Conservation (phyloP, 2,113 vertebrate genomes). For the Sinocyclocheilus anshuiensis region DNA sequence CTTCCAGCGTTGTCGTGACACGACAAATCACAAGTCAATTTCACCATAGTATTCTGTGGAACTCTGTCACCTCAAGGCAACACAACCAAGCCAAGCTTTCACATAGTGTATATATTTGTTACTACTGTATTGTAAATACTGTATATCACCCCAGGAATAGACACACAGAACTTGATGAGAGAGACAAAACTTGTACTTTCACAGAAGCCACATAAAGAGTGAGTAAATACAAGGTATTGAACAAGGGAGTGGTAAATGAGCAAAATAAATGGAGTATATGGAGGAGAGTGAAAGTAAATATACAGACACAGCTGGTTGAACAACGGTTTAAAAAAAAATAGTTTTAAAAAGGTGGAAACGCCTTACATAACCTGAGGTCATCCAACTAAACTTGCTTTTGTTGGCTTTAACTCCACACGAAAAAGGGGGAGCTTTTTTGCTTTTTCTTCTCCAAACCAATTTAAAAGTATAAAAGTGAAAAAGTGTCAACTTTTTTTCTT, state of each 20-base stretch:
- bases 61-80: neutral
- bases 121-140: neutral
- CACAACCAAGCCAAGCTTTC: neutral
- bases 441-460: neutral
- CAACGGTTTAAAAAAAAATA: neutral
- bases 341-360: neutral
- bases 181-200: neutral
- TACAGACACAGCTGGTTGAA: neutral
- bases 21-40: neutral
- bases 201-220: neutral
- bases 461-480: neutral
- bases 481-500: too few species aligned
- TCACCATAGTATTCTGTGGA: neutral
- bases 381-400: neutral
- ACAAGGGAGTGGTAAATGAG: neutral
- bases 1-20: neutral
- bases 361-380: slow-evolving; percentile 9
- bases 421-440: too few species aligned
- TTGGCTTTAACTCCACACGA: neutral
- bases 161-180: neutral
- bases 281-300: slow-evolving; percentile 20
- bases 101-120: neutral
- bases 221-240: slow-evolving; percentile 15
- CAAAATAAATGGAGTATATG: neutral
- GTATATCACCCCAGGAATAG: neutral